Evolutionary conservation across 1,140 invertebrate species (phyloP).

Genomic region (Phymastichus coffea): DNA sequence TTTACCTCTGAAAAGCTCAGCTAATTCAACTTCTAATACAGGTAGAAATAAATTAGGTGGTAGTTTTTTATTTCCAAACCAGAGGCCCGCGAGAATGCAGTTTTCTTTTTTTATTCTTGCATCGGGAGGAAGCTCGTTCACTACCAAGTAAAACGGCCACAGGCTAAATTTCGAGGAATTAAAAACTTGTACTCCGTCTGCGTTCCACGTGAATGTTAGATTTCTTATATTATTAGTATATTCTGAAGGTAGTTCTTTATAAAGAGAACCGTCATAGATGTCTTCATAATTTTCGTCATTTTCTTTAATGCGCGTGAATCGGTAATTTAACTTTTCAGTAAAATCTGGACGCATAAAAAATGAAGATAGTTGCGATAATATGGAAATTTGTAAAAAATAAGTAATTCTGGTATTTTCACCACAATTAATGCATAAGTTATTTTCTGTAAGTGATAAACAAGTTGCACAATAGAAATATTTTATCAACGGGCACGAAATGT

Average conservation of each 20-base stretch:
- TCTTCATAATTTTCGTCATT: neutral
- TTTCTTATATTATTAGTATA: neutral
- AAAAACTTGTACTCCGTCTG: neutral
- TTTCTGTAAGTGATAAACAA: neutral
- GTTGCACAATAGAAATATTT: neutral
- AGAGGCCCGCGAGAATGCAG: neutral
- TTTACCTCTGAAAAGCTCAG: neutral
- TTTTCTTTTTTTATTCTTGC: neutral
- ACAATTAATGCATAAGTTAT: neutral
- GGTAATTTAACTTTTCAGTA: neutral
- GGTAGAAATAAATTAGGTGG: neutral
- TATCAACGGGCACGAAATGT: neutral
- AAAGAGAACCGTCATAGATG: neutral
- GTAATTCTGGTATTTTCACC: neutral
- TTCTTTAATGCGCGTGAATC: neutral
- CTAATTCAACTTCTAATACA: neutral
- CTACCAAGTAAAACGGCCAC: neutral
- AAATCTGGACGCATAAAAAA: neutral
- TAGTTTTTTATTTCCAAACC: neutral
- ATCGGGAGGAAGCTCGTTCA: neutral
- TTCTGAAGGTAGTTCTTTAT: neutral
- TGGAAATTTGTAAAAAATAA: neutral
- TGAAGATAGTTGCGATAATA: neutral
- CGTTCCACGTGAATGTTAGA: constrained; percentile 4
- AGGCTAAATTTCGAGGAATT: neutral